A percentile compares a stretch with the other conserved stretches of the same genome.
Conservation (phyloP, 2,888 invertebrate species). For the Drosophila lutescens region DNA sequence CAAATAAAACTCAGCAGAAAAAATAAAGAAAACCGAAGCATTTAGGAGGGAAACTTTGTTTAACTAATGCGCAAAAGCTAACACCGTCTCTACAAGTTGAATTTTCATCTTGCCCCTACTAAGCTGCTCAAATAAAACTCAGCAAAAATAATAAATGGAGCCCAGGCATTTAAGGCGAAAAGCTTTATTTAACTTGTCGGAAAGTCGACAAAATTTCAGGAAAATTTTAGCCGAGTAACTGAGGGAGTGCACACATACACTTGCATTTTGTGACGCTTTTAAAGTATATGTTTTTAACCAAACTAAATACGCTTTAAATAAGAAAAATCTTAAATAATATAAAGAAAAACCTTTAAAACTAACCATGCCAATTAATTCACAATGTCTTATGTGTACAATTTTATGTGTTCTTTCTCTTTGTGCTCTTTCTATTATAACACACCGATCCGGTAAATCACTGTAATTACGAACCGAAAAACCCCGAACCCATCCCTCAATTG, state of each 20-base stretch:
- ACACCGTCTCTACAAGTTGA: conserved; percentile 16
- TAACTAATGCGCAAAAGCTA: conserved; percentile 9
- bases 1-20: conserved; percentile 8
- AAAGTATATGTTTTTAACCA: conserved; percentile 15
- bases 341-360: conserved; percentile 20
- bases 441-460: conserved; percentile 36
- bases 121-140: conserved; percentile 36
- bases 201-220: conserved; percentile 16
- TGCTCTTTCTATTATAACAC: conserved; percentile 67
- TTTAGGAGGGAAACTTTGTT: conserved; percentile 14
- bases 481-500: conserved; percentile 1
- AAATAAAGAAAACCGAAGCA: conserved; percentile 4
- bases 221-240: not conserved
- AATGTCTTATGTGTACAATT: conserved; percentile 64
- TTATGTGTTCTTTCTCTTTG: conserved; percentile 69
- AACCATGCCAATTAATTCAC: conserved; percentile 44
- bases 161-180: conserved; percentile 20
- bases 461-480: conserved; percentile 36
- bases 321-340: conserved; percentile 13
- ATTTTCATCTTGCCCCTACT: conserved; percentile 17
- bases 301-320: conserved; percentile 1
- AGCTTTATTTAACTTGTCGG: conserved; percentile 28
- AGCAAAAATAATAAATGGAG: conserved; percentile 33
- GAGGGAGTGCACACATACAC: conserved; percentile 14
- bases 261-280: conserved; percentile 26